Conservation (phyloP, 2,113 vertebrate species). For the Psittacula cyanocephala region DNA sequence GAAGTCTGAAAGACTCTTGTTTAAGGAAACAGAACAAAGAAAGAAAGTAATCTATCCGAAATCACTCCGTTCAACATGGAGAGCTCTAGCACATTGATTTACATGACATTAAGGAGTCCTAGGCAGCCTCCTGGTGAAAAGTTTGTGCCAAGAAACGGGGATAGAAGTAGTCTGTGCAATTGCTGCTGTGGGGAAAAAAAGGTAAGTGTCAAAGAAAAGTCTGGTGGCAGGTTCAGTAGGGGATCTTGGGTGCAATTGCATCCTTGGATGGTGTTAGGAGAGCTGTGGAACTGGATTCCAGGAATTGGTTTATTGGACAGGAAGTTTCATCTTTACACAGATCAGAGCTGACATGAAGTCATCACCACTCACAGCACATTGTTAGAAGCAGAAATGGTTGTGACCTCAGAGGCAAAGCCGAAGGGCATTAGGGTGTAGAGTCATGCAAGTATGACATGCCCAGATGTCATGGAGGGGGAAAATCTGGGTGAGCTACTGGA, state of each 20-base stretch:
- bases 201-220: neutral
- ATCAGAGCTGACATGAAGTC: neutral
- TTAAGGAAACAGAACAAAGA: neutral
- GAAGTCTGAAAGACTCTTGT: neutral
- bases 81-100: neutral
- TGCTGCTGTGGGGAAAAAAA: neutral
- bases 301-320: neutral
- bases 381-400: neutral
- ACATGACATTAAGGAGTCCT: neutral
- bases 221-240: neutral
- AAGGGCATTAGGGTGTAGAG: neutral
- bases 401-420: neutral
- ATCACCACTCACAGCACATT: accelerated
- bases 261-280: neutral
- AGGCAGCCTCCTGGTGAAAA: neutral
- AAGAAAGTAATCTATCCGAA: neutral
- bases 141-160: neutral
- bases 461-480: neutral
- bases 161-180: neutral
- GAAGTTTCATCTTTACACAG: neutral
- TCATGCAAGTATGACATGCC: neutral
- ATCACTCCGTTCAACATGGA: neutral
- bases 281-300: neutral
- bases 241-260: neutral
- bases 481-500: neutral